Evolutionary conservation across 92 coral and sea anemone genomes (phyloP).

Genomic region (Blastomussa wellsi): DNA sequence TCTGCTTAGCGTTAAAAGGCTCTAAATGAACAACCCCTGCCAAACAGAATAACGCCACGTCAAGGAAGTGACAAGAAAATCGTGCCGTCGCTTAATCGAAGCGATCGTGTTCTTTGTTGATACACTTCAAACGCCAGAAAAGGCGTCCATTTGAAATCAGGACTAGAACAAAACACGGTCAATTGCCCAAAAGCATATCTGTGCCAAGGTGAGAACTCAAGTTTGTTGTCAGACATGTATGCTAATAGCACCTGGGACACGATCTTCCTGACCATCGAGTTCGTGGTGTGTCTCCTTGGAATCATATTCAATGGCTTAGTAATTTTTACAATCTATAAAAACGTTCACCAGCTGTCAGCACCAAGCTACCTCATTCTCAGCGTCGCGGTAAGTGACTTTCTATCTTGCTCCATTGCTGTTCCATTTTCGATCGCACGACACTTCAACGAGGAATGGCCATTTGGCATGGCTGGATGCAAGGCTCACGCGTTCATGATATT

Average conservation of each 20-base stretch:
- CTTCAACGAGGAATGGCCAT: conserved; percentile 53
- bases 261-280: conserved; percentile 39
- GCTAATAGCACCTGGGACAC: conserved; percentile 12
- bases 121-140: background rate
- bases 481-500: conserved; percentile 72
- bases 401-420: conserved; percentile 52
- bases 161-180: background rate
- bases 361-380: conserved; percentile 58
- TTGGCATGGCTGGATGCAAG: conserved; percentile 52
- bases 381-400: conserved; percentile 54
- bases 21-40: background rate
- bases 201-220: background rate
- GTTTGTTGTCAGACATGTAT: conserved; percentile 6
- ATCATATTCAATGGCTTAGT: conserved; percentile 54
- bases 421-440: conserved; percentile 59
- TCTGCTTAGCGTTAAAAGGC: conserved; percentile 18
- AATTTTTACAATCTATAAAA: conserved; percentile 38
- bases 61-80: background rate
- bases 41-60: background rate
- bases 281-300: conserved; percentile 47
- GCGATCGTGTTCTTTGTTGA: background rate
- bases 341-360: conserved; percentile 44
- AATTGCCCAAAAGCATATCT: background rate
- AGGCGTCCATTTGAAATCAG: background rate
- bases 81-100: background rate